These are phyloP conservation scores for Mycalesis mineus DNA, from an alignment of 2,888 invertebrate species.

Conservation along the genomic window DNA sequence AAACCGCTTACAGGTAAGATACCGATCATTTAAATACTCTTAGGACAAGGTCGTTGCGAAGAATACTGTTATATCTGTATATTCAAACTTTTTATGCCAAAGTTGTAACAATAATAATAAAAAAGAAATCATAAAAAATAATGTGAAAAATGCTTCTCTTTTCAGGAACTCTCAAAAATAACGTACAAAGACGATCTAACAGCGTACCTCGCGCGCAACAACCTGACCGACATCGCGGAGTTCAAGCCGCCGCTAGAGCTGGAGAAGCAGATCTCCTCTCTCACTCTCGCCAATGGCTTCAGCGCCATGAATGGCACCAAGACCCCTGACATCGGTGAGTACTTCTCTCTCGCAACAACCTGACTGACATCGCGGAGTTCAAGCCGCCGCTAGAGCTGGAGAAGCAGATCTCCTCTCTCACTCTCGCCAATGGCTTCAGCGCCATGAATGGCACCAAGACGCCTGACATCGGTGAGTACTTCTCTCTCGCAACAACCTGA, in stretches of 20 bases:
- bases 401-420: conserved; percentile 57
- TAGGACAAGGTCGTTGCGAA: no score
- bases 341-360: conserved; percentile 48
- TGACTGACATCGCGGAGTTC: conserved; percentile 63
- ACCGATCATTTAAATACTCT: no score
- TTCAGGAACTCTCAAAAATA: conserved; percentile 70
- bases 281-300: conserved; percentile 62
- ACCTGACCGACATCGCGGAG: conserved; percentile 58
- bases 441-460: conserved; percentile 54
- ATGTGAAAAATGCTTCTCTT: conserved; percentile 22
- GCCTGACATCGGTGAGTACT: conserved; percentile 48
- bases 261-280: conserved; percentile 58
- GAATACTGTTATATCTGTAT: no score
- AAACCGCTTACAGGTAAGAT: conserved; percentile 82
- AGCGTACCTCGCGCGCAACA: conserved; percentile 60
- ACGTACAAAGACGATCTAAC: conserved; percentile 76
- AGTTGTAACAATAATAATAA: no score
- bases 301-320: conserved; percentile 54
- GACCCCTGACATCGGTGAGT: conserved; percentile 51
- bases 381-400: conserved; percentile 60
- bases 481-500: conserved; percentile 52
- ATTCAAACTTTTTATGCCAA: no score
- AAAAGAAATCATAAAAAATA: no score
- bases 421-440: conserved; percentile 58
- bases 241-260: conserved; percentile 61